phyloP scores from a whole-genome alignment of 2,888 invertebrate species.

The Cinara cedri region DNA sequence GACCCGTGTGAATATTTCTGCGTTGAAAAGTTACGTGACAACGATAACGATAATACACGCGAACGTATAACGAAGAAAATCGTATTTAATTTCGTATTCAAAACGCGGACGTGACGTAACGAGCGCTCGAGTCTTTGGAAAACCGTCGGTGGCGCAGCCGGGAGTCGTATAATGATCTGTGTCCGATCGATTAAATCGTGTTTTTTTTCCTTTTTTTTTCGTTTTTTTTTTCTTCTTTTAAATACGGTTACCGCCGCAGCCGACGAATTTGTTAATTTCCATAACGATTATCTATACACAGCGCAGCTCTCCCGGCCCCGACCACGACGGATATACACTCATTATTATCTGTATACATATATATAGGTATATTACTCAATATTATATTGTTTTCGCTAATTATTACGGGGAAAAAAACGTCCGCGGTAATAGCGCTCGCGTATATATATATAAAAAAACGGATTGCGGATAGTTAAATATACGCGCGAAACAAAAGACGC shows the following conservation, averaged over 20 bases:
- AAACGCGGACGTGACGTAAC: conserved; percentile 45
- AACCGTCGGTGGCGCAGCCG: neutral
- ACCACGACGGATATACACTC: neutral
- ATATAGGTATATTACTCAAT: neutral
- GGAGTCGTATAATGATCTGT: conserved; percentile 27
- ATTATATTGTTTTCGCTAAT: conserved; percentile 18
- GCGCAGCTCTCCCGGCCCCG: no score
- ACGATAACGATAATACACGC: no score
- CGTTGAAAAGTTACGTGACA: no score
- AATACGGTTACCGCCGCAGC: conserved; percentile 11
- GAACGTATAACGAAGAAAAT: no score
- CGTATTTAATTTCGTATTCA: neutral
- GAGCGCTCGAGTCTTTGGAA: neutral
- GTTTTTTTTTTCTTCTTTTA: neutral
- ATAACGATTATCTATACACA: conserved; percentile 30
- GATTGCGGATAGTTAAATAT: no score
- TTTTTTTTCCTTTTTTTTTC: neutral
- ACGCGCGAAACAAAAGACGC: no score
- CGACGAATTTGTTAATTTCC: conserved; percentile 27
- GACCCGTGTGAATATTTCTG: no score
- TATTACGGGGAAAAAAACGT: neutral
- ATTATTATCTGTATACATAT: neutral
- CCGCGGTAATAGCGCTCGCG: no score
- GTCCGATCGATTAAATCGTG: conserved; percentile 49
- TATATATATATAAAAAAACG: no score